Evolutionary conservation across 2,797 vertebrate species (phyloP).

Genomic region (Platalea minor): DNA sequence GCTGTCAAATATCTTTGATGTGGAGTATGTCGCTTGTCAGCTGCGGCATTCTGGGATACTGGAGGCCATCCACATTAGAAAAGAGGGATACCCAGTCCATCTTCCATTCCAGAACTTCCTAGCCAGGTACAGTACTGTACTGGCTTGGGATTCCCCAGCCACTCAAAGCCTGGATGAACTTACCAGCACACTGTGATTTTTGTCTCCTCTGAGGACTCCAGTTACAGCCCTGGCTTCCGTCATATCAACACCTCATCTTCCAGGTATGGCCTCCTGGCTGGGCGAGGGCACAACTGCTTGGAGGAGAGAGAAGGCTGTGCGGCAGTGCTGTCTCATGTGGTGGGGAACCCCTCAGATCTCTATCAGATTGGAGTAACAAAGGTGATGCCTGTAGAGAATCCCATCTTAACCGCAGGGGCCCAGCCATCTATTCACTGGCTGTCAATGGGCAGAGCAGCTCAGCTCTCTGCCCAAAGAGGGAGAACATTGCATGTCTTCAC

Average conservation of each 20-base stretch:
- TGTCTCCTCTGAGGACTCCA: background rate
- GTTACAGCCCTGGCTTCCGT: background rate
- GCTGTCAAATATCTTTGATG: conserved; percentile 85
- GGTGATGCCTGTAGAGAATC: conserved; percentile 46
- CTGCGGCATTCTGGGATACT: conserved; percentile 84
- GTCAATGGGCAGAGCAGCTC: background rate
- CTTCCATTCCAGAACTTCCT: conserved; percentile 82
- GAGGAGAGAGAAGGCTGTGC: conserved; percentile 68
- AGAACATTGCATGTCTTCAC: background rate
- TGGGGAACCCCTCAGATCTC: conserved; percentile 64
- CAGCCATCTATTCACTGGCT: background rate
- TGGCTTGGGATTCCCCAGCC: background rate
- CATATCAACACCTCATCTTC: background rate
- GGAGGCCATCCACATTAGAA: conserved; percentile 81
- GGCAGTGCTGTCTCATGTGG: conserved; percentile 73
- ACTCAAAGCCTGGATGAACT: background rate
- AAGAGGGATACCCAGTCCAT: conserved; percentile 84
- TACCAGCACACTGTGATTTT: background rate
- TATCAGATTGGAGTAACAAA: conserved; percentile 76
- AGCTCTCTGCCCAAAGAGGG: background rate
- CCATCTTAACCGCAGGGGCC: background rate
- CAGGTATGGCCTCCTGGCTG: conserved; percentile 80
- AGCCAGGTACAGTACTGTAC: conserved; percentile 76
- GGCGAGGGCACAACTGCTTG: background rate
- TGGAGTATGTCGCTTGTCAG: conserved; percentile 84